Base-by-base conservation (phyloP, 2,113 vertebrate species). In the Myotis lucifugus region DNA sequence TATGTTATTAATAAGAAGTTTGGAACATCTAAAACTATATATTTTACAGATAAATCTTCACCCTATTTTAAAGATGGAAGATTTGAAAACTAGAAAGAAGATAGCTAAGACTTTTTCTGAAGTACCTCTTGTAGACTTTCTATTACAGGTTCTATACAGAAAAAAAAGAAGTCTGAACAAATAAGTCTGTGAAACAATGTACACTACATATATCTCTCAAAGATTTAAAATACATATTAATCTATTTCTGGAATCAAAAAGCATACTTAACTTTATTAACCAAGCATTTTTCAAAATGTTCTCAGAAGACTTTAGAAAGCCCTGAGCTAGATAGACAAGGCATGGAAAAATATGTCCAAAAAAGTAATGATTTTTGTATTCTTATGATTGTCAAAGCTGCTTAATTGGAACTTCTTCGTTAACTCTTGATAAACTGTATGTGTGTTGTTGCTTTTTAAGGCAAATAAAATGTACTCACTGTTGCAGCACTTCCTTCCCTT, bases 401-500 rank as follows among this genome's bases (percentile, higher is more conserved):
- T 40, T 88, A 72, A 69, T 10, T 42, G 70, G 19, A 95, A 40
- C n/a, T 6, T 93, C n/a, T 70, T 85, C 8, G 34, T n/a, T 90
- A 69, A 81, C 2, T 72, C 34, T 73, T 73, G 67, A 42, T 34
- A 79, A 94, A 46, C 37, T 78, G 54, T 13, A 14, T n/a, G 1
- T 18, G 40, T 32, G 34, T 37, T 46, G 17, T 85, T 67, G 37
- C 72, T 74, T 89, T 92, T 46, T 46, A 87, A 91, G 61, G 88
- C 46, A 88, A 88, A 37, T n/a, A 95, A 96, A 90, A 90, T 74
- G 50, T 97, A 97, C 81, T 97, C 97, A 97, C 52, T 50, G 94
- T 88, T 64, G 46, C 27, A 93, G 66, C 34, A 96, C 11, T 92
- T 96, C 79, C 46, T 93, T 97, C 93, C 90, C 88, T 95, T 93